These are phyloP conservation scores for Netelia melanura DNA, from an alignment of 2,888 invertebrate species.

Conservation along the genomic window DNA sequence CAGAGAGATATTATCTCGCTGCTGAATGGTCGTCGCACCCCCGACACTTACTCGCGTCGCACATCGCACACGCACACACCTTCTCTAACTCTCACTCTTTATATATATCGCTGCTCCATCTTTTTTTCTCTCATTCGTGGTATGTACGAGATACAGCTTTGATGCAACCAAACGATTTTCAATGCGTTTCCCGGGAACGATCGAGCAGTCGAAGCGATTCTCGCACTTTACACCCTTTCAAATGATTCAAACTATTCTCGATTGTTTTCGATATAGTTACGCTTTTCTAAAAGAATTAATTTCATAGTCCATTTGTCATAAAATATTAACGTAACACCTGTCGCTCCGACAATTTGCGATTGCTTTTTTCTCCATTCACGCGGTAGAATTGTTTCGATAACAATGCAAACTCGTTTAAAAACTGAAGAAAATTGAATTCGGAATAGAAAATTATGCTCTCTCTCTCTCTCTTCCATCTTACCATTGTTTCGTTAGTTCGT, in stretches of 20 bases:
- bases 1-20: conserved; percentile 50
- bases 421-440: conserved; percentile 15
- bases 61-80: background rate
- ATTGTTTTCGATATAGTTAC: background rate
- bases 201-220: conserved; percentile 11
- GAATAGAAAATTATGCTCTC: conserved; percentile 10
- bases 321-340: background rate
- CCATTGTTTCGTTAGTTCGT: no score
- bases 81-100: no score
- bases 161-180: conserved; percentile 49
- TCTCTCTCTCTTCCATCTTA: conserved; percentile 27
- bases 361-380: conserved; percentile 8
- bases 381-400: conserved; percentile 29
- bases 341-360: background rate
- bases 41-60: conserved; percentile 21
- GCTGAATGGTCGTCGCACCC: conserved; percentile 23
- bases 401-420: conserved; percentile 30
- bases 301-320: background rate
- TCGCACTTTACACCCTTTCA: conserved; percentile 21
- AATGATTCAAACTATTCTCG: background rate
- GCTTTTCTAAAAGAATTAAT: no score
- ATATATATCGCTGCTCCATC: background rate
- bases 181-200: conserved; percentile 14
- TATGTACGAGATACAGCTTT: conserved; percentile 16
- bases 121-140: conserved; percentile 8